phyloP scores from a whole-genome alignment of 2,888 invertebrate species.

The Epinotia brunnichana region DNA sequence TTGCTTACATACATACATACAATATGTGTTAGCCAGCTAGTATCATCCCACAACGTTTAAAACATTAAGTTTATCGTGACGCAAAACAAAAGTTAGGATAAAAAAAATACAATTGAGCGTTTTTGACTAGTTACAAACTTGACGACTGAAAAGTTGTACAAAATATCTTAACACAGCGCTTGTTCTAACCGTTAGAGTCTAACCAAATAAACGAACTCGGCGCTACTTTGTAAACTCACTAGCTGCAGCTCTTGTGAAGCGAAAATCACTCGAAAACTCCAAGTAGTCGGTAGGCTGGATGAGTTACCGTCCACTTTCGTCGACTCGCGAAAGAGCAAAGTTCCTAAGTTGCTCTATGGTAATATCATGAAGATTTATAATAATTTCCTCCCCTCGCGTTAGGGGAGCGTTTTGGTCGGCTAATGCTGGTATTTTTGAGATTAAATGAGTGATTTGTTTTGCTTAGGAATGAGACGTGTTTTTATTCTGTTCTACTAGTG shows the following conservation, averaged over 20 bases:
- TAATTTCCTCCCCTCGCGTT: slow-evolving; percentile 73
- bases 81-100: no score
- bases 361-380: slow-evolving; percentile 83
- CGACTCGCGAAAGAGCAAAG: slow-evolving; percentile 77
- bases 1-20: no score
- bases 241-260: slow-evolving; percentile 1
- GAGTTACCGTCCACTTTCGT: slow-evolving; percentile 81
- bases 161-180: no score
- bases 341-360: slow-evolving; percentile 79
- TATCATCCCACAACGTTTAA: no score
- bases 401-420: slow-evolving; percentile 72
- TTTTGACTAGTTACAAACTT: no score
- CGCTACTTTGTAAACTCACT: slow-evolving; percentile 9
- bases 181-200: no score
- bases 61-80: no score
- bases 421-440: slow-evolving; percentile 52
- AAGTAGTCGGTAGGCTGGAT: slow-evolving; percentile 67
- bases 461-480: slow-evolving; percentile 3
- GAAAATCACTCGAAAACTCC: slow-evolving; percentile 56
- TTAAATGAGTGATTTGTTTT: slow-evolving; percentile 28
- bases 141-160: no score
- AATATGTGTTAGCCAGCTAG: no score
- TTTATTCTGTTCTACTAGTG: not conserved
- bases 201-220: not conserved
- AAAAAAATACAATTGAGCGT: no score